Base-by-base conservation (phyloP, 2,113 vertebrate genomes). In the Copsychus sechellarum region DNA sequence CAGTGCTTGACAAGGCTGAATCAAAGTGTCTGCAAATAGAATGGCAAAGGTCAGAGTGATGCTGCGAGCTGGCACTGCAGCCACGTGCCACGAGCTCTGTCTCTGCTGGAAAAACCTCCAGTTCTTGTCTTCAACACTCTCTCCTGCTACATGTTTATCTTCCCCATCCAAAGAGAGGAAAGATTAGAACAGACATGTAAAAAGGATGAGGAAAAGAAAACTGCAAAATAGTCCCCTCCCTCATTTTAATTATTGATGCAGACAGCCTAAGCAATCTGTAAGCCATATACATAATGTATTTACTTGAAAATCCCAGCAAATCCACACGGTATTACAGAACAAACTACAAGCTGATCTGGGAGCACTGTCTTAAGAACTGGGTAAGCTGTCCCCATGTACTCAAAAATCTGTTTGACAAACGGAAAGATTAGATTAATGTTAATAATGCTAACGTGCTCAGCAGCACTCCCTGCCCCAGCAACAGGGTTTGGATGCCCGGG, bases 261-360 rank as follows among this genome's bases (percentile, higher is more conserved):
- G 93, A 96, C 80, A 91, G 88, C 42, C 94, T 95, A 96, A 97
- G 95, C 93, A 93, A 97, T 94, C 85, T 93, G 90, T 97, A 97
- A 98, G 96, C 93, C 96, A 96, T 96, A 96, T 93, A 83, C 89
- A 97, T 97, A 97, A 97, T 96, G 74, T 94, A 97, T 97, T 97
- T 97, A 97, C 96, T 97, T 93, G 91, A 91, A 96, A 97, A 98
- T 97, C 92, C 91, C 94, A 73, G 83, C 95, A 97, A 97, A 98
- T 97, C 91, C 95, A 96, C 93, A 90, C 3, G 70, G 76, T 86
- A 90, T 96, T 97, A 97, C 78, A 95, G 93, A 97, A 94, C 91
- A 95, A 97, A 95, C 65, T 93, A 87, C 89, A 85, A 88, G 96
- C 92, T 74, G 60, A 97, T 97, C 91, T 87, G 81, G 93, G 86